Evolutionary conservation across 1,140 invertebrate genomes (phyloP).

Genomic region (Cotesia chilonis): DNA sequence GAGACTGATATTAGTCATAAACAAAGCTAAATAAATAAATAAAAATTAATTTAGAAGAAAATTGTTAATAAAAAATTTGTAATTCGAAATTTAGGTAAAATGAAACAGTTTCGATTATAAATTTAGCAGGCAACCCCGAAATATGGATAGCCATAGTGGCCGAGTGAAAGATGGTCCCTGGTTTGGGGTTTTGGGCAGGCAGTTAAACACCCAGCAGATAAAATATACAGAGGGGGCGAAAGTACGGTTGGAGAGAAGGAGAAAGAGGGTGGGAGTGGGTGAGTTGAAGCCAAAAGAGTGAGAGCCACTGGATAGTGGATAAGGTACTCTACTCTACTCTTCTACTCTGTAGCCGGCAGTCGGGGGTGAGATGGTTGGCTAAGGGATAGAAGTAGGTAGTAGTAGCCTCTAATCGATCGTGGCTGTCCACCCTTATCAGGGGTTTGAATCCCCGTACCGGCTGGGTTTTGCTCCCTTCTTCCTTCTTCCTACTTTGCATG

Average conservation of each 20-base stretch:
- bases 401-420: conserved; percentile 66
- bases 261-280: conserved; percentile 3
- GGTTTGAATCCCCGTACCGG: conserved; percentile 50
- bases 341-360: neutral
- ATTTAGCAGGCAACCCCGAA: too few relatives aligned
- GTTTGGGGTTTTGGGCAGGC: too few relatives aligned
- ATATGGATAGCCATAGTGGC: too few relatives aligned
- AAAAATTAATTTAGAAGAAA: too few relatives aligned
- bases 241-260: conserved; percentile 23
- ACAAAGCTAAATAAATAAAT: too few relatives aligned
- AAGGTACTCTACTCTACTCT: too few relatives aligned
- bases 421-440: conserved; percentile 68
- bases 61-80: too few relatives aligned
- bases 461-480: conserved; percentile 35
- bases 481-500: conserved; percentile 61
- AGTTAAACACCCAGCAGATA: conserved; percentile 17
- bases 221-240: conserved; percentile 24
- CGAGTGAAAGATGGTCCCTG: too few relatives aligned
- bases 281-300: neutral
- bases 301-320: neutral
- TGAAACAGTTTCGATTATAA: too few relatives aligned
- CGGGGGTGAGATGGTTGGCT: neutral
- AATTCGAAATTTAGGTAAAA: too few relatives aligned
- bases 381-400: conserved; percentile 51
- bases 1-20: too few relatives aligned